These are phyloP conservation scores for Drosophila pseudoananassae DNA, from an alignment of 1,140 invertebrate genomes.

Conservation along the genomic window DNA sequence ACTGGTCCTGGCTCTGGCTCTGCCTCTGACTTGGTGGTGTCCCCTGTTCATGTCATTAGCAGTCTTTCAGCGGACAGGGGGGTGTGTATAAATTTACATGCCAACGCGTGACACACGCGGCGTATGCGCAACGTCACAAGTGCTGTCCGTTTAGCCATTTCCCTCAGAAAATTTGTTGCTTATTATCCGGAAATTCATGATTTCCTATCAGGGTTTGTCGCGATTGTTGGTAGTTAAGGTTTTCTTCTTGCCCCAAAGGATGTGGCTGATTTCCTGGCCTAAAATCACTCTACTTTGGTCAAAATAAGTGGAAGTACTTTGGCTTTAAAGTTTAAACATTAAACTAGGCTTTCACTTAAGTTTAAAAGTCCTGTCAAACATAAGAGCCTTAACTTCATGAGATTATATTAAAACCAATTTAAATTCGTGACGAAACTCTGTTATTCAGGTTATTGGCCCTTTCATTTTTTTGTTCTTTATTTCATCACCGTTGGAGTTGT, in stretches of 20 bases:
- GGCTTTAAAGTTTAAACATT: no score
- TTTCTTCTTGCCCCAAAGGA: not conserved
- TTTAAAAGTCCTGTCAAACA: no score
- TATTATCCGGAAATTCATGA: slow-evolving; percentile 1
- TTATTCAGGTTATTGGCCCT: not conserved
- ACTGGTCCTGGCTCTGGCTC: slow-evolving; percentile 9
- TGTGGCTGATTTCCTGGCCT: not conserved
- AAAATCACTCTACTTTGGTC: not conserved
- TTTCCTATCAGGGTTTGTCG: not conserved
- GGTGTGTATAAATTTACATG: slow-evolving; percentile 46
- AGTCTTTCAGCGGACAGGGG: slow-evolving; percentile 9
- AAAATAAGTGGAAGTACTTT: not conserved
- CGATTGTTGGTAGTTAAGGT: not conserved
- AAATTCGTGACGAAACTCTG: not conserved
- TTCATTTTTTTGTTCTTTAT: not conserved
- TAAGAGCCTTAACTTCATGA: not conserved
- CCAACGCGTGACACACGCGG: slow-evolving; percentile 52
- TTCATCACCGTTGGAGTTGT: not conserved
- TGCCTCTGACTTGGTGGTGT: slow-evolving; percentile 35
- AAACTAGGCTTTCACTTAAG: no score
- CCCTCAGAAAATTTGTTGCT: not conserved
- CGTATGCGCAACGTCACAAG: slow-evolving; percentile 52
- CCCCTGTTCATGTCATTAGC: slow-evolving; percentile 53
- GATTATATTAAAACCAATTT: not conserved
- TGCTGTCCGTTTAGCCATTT: slow-evolving; percentile 6